Evolutionary conservation across 2,888 invertebrate species (phyloP).

Genomic region (Nephrotoma appendiculata): DNA sequence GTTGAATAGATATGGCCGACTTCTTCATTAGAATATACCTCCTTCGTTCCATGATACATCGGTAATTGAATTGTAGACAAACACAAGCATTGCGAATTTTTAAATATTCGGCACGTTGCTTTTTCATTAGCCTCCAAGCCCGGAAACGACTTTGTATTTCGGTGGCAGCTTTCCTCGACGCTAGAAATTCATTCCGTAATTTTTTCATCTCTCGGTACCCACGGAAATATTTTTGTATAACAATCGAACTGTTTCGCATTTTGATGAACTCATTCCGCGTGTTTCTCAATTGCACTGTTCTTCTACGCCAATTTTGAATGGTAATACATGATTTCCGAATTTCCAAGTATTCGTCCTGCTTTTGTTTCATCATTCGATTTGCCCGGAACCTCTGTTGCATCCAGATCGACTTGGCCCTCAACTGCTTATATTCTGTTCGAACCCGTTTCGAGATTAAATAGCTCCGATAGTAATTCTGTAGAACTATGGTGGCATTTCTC

Average conservation of each 20-base stretch:
- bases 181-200: constrained; percentile 15
- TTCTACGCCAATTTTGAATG: constrained; percentile 1
- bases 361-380: constrained; percentile 18
- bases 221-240: constrained; percentile 27
- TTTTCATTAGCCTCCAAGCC: not conserved
- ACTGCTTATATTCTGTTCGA: constrained; percentile 13
- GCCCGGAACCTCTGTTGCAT: constrained; percentile 25
- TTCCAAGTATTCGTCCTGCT: constrained; percentile 16
- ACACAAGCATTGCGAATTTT: not conserved
- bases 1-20: constrained; percentile 21
- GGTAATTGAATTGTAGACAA: constrained; percentile 7
- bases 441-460: constrained; percentile 18
- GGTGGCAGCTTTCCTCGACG: constrained; percentile 14
- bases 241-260: constrained; percentile 15
- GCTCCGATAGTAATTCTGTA: constrained; percentile 19
- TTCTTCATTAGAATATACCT: constrained; percentile 15
- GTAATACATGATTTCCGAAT: constrained; percentile 20
- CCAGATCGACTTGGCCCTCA: constrained; percentile 12
- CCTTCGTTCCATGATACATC: constrained; percentile 17
- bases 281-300: constrained; percentile 5
- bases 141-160: constrained; percentile 24
- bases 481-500: constrained; percentile 13
- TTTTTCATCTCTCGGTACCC: constrained; percentile 15
- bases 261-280: not conserved
- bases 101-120: constrained; percentile 18